A percentile compares a stretch with the other conserved stretches of the same genome.
Conservation (phyloP, 2,888 invertebrate species). For the Eupithecia abbreviata region DNA sequence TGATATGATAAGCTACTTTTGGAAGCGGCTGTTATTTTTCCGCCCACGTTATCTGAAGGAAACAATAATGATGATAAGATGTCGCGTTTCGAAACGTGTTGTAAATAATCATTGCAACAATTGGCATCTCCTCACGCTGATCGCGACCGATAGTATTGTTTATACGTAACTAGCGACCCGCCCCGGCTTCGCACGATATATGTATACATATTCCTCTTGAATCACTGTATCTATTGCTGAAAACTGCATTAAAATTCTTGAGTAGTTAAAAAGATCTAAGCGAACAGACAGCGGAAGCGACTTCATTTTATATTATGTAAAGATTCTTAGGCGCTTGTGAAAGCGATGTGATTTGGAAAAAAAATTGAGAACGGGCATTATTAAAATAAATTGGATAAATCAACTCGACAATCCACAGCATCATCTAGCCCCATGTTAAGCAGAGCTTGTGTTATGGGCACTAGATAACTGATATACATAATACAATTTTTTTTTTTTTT, state of each 20-base stretch:
- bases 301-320: no score
- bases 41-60: conserved; percentile 29
- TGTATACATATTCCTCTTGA: no score
- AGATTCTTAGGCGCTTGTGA: background rate
- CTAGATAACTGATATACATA: no score
- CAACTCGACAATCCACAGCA: no score
- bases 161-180: background rate
- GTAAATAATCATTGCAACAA: conserved; percentile 27
- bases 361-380: background rate
- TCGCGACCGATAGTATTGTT: conserved; percentile 24
- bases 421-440: no score
- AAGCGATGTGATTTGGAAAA: conserved; percentile 14
- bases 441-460: no score
- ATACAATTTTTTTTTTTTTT: no score
- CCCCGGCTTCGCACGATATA: no score
- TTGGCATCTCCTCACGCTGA: conserved; percentile 29
- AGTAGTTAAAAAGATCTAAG: no score
- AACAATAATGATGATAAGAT: conserved; percentile 33
- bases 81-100: conserved; percentile 32
- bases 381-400: background rate
- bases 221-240: no score
- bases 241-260: no score
- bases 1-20: background rate
- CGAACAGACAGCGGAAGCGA: no score
- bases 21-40: conserved; percentile 7